These are phyloP conservation scores for Dromococcyx pavoninus DNA, from an alignment of 2,797 vertebrate genomes.

Conservation along the genomic window DNA sequence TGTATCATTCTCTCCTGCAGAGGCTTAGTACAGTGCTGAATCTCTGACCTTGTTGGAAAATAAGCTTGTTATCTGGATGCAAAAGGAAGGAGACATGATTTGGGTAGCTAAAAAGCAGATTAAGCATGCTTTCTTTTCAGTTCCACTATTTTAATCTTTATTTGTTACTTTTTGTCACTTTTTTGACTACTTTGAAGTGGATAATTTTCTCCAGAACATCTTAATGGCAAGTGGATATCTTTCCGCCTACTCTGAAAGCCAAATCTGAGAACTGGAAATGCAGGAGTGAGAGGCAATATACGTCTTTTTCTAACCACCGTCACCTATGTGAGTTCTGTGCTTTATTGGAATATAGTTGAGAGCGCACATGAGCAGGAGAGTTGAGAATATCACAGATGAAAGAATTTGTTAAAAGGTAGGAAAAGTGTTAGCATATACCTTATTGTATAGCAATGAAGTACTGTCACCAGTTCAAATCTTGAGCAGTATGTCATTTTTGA, in stretches of 20 bases:
- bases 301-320: neutral
- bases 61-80: neutral
- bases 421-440: neutral
- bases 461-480: neutral
- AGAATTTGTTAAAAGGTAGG: neutral
- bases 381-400: neutral
- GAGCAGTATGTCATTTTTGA: neutral
- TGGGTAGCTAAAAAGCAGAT: neutral
- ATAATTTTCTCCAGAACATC: neutral
- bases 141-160: neutral
- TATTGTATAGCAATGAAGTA: neutral
- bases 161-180: neutral
- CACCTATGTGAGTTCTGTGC: neutral
- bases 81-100: neutral
- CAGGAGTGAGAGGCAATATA: neutral
- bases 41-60: neutral
- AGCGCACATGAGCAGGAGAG: neutral
- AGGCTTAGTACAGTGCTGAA: neutral
- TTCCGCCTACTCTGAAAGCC: neutral
- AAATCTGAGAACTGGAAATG: neutral
- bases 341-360: neutral
- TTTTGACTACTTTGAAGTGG: neutral
- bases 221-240: neutral
- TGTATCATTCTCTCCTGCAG: neutral
- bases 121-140: neutral